phyloP scores from a whole-genome alignment of 2,888 invertebrate genomes.

The Torymus texanus region DNA sequence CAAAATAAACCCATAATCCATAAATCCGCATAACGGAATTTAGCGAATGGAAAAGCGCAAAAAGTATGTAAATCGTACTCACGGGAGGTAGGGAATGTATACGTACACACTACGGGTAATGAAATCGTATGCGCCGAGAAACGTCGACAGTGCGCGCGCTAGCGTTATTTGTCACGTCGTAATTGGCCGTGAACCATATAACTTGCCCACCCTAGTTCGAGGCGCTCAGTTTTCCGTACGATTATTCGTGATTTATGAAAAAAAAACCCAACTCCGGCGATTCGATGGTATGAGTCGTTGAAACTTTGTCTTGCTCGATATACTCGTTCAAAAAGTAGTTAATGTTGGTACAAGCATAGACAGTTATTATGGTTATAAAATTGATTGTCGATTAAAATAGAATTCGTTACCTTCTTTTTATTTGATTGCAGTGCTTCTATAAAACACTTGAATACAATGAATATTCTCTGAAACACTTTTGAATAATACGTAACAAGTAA shows the following conservation, averaged over 20 bases:
- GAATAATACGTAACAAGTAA: too few relatives aligned
- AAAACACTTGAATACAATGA: too few relatives aligned
- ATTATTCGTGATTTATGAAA: constrained; percentile 30
- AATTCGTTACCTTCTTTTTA: too few relatives aligned
- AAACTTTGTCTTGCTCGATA: too few relatives aligned
- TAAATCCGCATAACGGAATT: constrained; percentile 28
- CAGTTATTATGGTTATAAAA: too few relatives aligned
- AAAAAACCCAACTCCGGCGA: neutral
- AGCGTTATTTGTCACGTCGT: constrained; percentile 24
- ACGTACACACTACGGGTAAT: neutral
- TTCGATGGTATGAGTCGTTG: too few relatives aligned
- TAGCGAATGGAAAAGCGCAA: neutral
- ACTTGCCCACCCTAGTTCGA: neutral
- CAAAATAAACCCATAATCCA: constrained; percentile 17
- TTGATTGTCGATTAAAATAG: too few relatives aligned
- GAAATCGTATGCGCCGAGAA: constrained; percentile 11
- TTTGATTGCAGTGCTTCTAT: too few relatives aligned
- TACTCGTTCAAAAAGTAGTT: too few relatives aligned
- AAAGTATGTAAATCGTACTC: constrained; percentile 9
- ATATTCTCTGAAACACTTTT: too few relatives aligned
- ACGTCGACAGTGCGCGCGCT: constrained; percentile 4
- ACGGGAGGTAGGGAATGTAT: neutral
- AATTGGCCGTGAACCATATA: constrained; percentile 17
- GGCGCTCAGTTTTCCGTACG: neutral
- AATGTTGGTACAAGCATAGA: too few relatives aligned